Base-by-base conservation (phyloP, 1,140 invertebrate genomes). In the Watersipora subatra region DNA sequence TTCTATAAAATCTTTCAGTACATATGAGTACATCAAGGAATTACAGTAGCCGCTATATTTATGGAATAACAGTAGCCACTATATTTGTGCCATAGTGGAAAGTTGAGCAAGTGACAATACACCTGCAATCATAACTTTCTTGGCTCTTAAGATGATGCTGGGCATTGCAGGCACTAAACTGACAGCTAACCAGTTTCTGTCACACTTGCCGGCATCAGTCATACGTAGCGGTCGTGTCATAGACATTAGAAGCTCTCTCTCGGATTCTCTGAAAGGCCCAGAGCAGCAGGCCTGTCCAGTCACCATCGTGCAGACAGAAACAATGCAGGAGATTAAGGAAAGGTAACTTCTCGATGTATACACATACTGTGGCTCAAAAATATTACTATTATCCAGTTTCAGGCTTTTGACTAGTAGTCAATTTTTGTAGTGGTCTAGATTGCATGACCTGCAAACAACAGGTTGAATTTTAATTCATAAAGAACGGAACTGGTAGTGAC, bases 191-290 rank as follows among this genome's bases (percentile, higher is more conserved):
- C 74, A 78, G 64, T 80, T 80, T 66, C 68, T 81, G 7, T 68
- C 73, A 15, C 73, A 73, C 67, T 64, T 81, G 25, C 79, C 79
- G 7, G 68, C 67, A 62, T 72, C 71, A 63, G 76, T 80, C 0
- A 69, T 81, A 1, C 75, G 71, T 64, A 68, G 74, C 56, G 79
- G 79, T 3, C 78, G 76, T 66, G 63, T 79, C 2, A 73, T 80
- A 26, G 75, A 79, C 62, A 75, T 81, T 27, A 66, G 77, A 29
- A 67, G 70, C 25, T 73, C 76, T 61, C 30, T 79, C 15, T 69
- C 68, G 20, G 68, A 74, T 12, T 69, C 65, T 7, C 66, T 78
- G 27, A 24, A 59, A 28, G 58, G 65, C 55, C 20, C 24, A 7
- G n/a, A 68, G 17, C 2, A 57, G 3, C 2, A 25, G n/a, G 25